Base-by-base conservation (phyloP, 2,113 vertebrate species). In the Thermophis baileyi region DNA sequence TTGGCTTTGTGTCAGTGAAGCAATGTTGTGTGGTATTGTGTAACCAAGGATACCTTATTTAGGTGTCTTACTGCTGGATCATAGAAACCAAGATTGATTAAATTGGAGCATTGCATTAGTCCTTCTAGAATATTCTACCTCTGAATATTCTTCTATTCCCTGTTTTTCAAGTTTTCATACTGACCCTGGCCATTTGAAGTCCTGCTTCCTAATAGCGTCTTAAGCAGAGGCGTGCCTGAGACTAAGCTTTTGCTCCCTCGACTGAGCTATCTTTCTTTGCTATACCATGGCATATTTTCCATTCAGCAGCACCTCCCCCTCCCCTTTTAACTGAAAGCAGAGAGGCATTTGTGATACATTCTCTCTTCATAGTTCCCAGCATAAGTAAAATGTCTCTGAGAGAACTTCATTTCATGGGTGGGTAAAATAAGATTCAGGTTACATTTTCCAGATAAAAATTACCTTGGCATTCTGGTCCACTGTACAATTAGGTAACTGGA, bases 1-100 rank as follows among this genome's bases (percentile, higher is more conserved):
- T 97, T 98, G 98, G 98, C 97, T 92, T 1, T 46, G 0, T 87
- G 91, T 94, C 96, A 95, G 27, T 7, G 86, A 85, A 94, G 95
- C 91, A 16, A 95, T 94, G 96, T n/a, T 50, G 1, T 0, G 93
- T 0, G 44, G 24, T 50, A 0, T 63, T 86, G 0, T 22, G 85
- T 44, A 49, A 30, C 60, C 50, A 35, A n/a, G 89, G 44, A 35
- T 30, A 14, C n/a, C 6, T 89, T 35, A n/a, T 30, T 87, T 74
- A 89, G 27, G 5, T n/a, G 57, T 50, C 47, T 88, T 53, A 88
- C 14, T 0, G 51, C 55, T 89, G 94, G 69, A 44, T 85, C 89
- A 63, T 44, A 50, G 90, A 16, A 25, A 44, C 50, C 6, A 7
- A 5, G 14, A 35, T 16, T 9, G 40, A 20, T 12, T 7, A 25